phyloP scores from a whole-genome alignment of 2,113 vertebrate genomes.

The Arothron firmamentum region DNA sequence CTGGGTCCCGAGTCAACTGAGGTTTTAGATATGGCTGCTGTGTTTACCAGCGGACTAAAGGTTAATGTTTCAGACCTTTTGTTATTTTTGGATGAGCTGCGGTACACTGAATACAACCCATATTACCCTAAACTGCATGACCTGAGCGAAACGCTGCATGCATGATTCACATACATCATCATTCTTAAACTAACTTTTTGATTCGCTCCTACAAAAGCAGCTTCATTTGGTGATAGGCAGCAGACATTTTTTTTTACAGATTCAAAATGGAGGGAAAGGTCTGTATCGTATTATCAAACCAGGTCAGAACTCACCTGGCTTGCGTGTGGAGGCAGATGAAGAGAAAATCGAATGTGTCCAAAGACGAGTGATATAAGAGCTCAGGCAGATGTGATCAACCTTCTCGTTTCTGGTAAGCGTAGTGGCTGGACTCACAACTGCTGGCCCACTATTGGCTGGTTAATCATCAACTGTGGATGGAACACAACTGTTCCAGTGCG shows the following conservation, averaged over 20 bases:
- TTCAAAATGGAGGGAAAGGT: background rate
- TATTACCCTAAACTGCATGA: constrained; percentile 17
- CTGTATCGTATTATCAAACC: background rate
- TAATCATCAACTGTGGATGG: constrained; percentile 38
- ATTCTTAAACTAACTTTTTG: no score
- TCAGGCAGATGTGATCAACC: constrained; percentile 16
- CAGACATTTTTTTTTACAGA: background rate
- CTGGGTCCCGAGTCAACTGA: constrained; percentile 3
- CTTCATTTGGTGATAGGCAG: no score
- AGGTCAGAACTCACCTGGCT: constrained; percentile 31
- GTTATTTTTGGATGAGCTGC: constrained; percentile 14
- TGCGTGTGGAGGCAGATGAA: constrained; percentile 1
- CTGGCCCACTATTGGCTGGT: constrained; percentile 24
- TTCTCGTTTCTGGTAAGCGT: constrained; percentile 11
- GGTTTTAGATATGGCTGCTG: constrained; percentile 19
- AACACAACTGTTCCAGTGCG: background rate
- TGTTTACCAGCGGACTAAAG: constrained; percentile 56
- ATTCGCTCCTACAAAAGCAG: no score
- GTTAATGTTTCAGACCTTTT: constrained; percentile 39
- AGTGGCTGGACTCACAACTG: constrained; percentile 25
- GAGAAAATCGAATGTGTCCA: constrained; percentile 8
- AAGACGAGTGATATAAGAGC: constrained; percentile 24
- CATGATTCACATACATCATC: background rate
- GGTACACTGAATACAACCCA: constrained; percentile 23
- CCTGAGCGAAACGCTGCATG: background rate